phyloP scores from a whole-genome alignment of 2,797 vertebrate species.

The Sebastes oblongus region DNA sequence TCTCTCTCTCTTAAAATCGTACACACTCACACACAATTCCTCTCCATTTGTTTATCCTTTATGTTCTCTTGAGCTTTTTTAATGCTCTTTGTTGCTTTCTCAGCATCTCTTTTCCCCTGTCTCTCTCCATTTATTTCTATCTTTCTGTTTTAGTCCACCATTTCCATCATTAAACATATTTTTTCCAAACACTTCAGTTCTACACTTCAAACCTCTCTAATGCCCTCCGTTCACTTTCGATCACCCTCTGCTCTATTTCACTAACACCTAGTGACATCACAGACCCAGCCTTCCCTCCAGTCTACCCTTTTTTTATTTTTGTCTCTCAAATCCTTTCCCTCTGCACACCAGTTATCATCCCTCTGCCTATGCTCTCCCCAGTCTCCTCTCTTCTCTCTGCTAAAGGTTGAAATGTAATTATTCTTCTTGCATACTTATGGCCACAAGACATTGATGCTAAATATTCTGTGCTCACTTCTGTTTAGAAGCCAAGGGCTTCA shows the following conservation, averaged over 20 bases:
- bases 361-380: not conserved
- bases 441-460: slow-evolving; percentile 4
- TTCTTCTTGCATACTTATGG: slow-evolving; percentile 4
- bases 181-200: not conserved
- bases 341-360: not conserved
- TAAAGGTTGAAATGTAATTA: slow-evolving; percentile 24
- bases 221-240: slow-evolving; percentile 23
- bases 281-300: not conserved
- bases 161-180: not conserved
- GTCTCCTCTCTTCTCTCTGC: not conserved
- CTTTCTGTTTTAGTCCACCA: not conserved
- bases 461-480: slow-evolving; percentile 12
- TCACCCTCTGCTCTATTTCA: slow-evolving; percentile 15
- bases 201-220: not conserved
- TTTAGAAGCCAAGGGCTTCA: slow-evolving; percentile 8
- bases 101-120: not conserved
- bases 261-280: slow-evolving; percentile 39
- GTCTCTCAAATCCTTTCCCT: slow-evolving; percentile 1
- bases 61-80: slow-evolving; percentile 8
- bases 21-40: not conserved
- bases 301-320: not conserved
- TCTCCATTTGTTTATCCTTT: slow-evolving; percentile 11
- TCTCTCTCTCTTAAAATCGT: slow-evolving; percentile 7
- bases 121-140: not conserved
- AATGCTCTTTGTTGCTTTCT: not conserved